phyloP scores from a whole-genome alignment of 2,113 vertebrate species.

The Aegypius monachus region DNA sequence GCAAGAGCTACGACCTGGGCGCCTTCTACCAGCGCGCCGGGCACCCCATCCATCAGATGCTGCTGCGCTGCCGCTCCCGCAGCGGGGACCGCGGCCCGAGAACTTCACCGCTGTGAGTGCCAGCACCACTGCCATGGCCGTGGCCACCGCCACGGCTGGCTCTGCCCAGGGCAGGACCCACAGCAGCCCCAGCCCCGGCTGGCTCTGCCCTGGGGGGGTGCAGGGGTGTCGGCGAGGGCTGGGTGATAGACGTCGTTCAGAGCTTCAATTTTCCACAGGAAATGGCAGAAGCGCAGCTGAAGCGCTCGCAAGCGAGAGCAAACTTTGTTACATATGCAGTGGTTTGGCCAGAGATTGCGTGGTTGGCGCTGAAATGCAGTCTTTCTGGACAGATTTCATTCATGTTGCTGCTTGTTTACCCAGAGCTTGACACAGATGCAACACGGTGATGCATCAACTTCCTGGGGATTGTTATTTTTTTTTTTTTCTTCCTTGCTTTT shows the following conservation, averaged over 20 bases:
- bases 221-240: background rate
- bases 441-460: slow-evolving; percentile 22
- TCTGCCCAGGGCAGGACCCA: no score
- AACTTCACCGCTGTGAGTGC: no score
- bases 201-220: background rate
- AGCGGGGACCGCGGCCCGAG: no score
- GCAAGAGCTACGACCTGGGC: no score
- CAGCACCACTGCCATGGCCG: no score
- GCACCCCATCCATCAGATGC: no score
- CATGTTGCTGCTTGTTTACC: slow-evolving; percentile 71
- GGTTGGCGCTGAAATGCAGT: slow-evolving; percentile 68
- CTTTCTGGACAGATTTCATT: slow-evolving; percentile 74
- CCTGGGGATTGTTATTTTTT: background rate
- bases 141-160: no score
- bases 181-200: no score
- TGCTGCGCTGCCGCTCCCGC: no score
- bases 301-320: slow-evolving; percentile 67
- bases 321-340: slow-evolving; percentile 74
- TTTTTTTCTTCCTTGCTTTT: background rate
- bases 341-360: slow-evolving; percentile 69
- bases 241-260: slow-evolving; percentile 5
- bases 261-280: slow-evolving; percentile 70
- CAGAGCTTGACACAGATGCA: slow-evolving; percentile 46
- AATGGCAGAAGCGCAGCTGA: slow-evolving; percentile 71
- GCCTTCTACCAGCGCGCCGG: no score